These are phyloP conservation scores for Metaphire vulgaris DNA, from an alignment of 1,140 invertebrate genomes.

Conservation along the genomic window DNA sequence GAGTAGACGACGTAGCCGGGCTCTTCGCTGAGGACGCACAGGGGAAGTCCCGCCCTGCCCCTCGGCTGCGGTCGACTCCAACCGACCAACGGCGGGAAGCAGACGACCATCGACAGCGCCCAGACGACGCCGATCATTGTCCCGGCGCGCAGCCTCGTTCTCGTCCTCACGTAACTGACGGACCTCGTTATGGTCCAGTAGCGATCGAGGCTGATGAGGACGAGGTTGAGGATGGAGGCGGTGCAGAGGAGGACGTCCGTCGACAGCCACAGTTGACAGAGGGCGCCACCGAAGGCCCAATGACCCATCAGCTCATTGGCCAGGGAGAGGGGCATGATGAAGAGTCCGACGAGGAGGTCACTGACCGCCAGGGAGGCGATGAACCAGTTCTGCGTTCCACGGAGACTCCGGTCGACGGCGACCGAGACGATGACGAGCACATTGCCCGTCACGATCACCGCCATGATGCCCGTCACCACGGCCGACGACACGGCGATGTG, in stretches of 20 bases:
- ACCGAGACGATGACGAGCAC: slow-evolving; percentile 96
- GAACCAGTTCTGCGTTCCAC: slow-evolving; percentile 97
- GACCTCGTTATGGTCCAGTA: slow-evolving; percentile 97
- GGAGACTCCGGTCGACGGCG: slow-evolving; percentile 64
- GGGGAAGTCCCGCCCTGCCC: slow-evolving; percentile 39
- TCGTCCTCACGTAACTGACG: slow-evolving; percentile 84
- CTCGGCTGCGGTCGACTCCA: slow-evolving; percentile 71
- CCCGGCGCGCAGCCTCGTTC: slow-evolving; percentile 78
- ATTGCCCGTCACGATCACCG: slow-evolving; percentile 94
- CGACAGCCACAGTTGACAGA: slow-evolving; percentile 58
- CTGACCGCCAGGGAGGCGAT: slow-evolving; percentile 91
- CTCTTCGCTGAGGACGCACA: slow-evolving; percentile 52
- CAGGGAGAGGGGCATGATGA: slow-evolving; percentile 95
- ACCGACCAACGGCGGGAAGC: slow-evolving; percentile 88
- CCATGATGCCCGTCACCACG: slow-evolving; percentile 85
- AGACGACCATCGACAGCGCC: slow-evolving; percentile 89
- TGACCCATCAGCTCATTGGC: slow-evolving; percentile 90
- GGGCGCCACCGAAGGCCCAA: slow-evolving; percentile 80
- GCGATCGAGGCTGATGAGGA: slow-evolving; percentile 87
- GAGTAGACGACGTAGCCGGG: slow-evolving; percentile 53
- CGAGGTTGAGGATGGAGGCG: slow-evolving; percentile 92
- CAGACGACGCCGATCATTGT: slow-evolving; percentile 92
- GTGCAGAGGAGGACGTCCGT: slow-evolving; percentile 94
- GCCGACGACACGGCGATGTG: neutral
- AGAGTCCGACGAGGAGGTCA: slow-evolving; percentile 85